These are phyloP conservation scores for Zapornia atra DNA, from an alignment of 2,113 vertebrate genomes.

Conservation along the genomic window DNA sequence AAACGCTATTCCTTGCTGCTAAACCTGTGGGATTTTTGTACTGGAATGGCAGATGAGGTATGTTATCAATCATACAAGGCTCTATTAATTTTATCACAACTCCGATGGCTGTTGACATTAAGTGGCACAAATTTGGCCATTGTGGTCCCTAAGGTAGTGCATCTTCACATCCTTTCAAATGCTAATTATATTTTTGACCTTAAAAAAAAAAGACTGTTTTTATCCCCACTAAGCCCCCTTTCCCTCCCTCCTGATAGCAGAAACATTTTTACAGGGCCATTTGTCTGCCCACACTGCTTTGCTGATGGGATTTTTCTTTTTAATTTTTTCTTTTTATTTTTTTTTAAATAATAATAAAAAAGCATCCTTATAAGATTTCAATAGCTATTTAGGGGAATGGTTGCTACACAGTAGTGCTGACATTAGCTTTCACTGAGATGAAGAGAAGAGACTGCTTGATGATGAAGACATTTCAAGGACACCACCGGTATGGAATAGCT, in stretches of 20 bases:
- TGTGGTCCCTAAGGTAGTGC: slow-evolving; percentile 40
- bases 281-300: slow-evolving; percentile 27
- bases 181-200: slow-evolving; percentile 82
- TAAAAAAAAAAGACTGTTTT: slow-evolving; percentile 71
- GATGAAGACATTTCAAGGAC: slow-evolving; percentile 84
- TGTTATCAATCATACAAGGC: slow-evolving; percentile 77
- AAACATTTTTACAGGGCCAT: background rate
- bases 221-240: slow-evolving; percentile 20
- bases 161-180: slow-evolving; percentile 77
- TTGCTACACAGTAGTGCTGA: slow-evolving; percentile 68
- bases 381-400: slow-evolving; percentile 31
- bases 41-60: slow-evolving; percentile 23
- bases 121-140: slow-evolving; percentile 74
- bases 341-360: background rate
- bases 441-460: slow-evolving; percentile 59
- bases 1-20: slow-evolving; percentile 10
- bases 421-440: slow-evolving; percentile 71
- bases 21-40: slow-evolving; percentile 35
- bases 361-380: slow-evolving; percentile 33
- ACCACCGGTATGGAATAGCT: slow-evolving; percentile 30
- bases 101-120: slow-evolving; percentile 75
- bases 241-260: background rate
- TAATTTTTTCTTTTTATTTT: background rate
- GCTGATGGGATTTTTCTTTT: background rate
- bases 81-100: slow-evolving; percentile 80